Evolutionary conservation across 2,113 vertebrate species (phyloP), one percentile per base, ranked within the genome.

Genomic region (Cricetomys ansorgei): DNA sequence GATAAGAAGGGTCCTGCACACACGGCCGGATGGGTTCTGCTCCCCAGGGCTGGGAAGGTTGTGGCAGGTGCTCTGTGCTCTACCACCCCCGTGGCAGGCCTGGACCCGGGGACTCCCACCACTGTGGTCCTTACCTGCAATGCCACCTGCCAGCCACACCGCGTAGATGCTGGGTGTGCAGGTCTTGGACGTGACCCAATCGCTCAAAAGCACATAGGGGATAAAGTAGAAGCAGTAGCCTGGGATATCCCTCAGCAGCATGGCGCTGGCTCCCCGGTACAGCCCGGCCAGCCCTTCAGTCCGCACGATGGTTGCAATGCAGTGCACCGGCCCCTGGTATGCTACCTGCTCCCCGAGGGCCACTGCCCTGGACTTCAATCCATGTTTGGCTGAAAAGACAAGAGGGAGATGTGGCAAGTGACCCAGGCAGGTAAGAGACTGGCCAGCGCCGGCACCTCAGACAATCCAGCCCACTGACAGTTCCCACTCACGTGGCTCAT

Each of bases 191-290:
- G 98, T 99, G 95, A 99, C 97, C 99, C 99, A 99, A 91, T 98
- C 95, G 55, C 98, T 99, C 95, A 99, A 97, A 69, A 99, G 65
- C 2, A 98, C 95, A 8, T 99, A 99, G 0, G 99, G 99, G 96
- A 99, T 98, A 95, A 99, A 99, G 97, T 99, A 99, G 93, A 99
- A 98, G 13, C 98, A 98, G 92, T 99, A 99, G 3, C 99, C 99
- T 0, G 99, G 99, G 69, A 99, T 86, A 11, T 99, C 99, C 92
- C 99, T 98, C 90, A 99, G 98, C 50, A 99, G 90, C 99, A 99
- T 99, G 97, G 99, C 99, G 1, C 98, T 98, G 0, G 98, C 98
- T 0, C 99, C 99, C 70, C 99, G 98, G 98, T 99, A 99, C 16
- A 99, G 97, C 17, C 99, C 99, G 12, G 94, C 94, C 95, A 99